Evolutionary conservation across 2,113 vertebrate genomes (phyloP).

Genomic region (Plestiodon gilberti): DNA sequence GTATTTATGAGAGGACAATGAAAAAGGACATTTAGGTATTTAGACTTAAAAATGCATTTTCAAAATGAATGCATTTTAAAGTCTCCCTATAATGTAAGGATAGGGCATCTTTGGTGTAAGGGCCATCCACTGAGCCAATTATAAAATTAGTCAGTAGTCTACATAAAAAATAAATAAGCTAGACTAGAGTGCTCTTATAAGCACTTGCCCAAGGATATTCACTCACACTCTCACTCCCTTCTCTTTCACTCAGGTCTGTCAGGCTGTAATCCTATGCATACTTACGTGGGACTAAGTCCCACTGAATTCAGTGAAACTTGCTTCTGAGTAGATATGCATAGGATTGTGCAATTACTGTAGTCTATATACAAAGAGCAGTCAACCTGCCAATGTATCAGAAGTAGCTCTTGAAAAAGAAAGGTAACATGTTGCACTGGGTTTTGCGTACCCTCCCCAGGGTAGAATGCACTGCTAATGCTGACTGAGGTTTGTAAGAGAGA

Average conservation of each 20-base stretch:
- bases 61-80: not conserved
- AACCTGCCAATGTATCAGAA: not conserved
- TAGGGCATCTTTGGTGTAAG: not conserved
- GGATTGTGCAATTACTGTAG: too few relatives aligned
- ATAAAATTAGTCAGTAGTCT: not conserved
- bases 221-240: not conserved
- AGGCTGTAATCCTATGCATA: too few relatives aligned
- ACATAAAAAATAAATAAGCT: not conserved
- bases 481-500: not conserved
- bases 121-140: not conserved
- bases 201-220: not conserved
- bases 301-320: too few relatives aligned
- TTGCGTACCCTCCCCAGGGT: not conserved
- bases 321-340: too few relatives aligned
- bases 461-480: not conserved
- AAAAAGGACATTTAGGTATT: slow-evolving; percentile 48
- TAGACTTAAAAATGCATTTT: slow-evolving; percentile 15
- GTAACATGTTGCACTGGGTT: not conserved
- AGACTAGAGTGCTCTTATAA: not conserved
- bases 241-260: not conserved
- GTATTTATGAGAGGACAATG: slow-evolving; percentile 17
- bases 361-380: not conserved
- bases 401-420: not conserved
- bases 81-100: not conserved
- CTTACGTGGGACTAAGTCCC: not conserved